Conservation (phyloP, 92 coral and sea anemone species). For the Chrysogorgia sp. region DNA sequence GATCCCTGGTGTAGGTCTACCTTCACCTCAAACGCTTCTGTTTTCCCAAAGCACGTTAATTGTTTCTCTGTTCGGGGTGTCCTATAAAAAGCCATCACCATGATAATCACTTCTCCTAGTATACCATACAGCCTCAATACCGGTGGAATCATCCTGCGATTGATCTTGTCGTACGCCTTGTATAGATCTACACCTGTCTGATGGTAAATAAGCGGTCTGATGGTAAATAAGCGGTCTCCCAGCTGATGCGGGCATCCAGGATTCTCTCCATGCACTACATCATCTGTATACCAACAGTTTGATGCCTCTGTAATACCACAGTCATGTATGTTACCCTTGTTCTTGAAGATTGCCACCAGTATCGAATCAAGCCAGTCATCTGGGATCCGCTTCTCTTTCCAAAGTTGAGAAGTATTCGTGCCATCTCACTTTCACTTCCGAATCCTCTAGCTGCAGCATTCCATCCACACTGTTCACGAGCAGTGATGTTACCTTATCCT, state of each 20-base stretch:
- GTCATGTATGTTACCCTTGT: conserved; percentile 4
- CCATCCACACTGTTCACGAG: neutral
- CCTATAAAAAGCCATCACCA: too few relatives aligned
- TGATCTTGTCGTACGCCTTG: conserved; percentile 28
- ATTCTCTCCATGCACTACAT: conserved; percentile 1
- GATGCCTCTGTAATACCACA: conserved; percentile 29
- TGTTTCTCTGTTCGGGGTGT: too few relatives aligned
- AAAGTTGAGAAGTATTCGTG: conserved; percentile 3
- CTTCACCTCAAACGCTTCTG: too few relatives aligned
- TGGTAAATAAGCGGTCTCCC: neutral
- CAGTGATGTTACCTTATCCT: neutral
- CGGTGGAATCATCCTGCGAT: conserved; percentile 1
- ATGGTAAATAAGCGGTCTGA: conserved; percentile 4
- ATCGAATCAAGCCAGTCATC: conserved; percentile 15
- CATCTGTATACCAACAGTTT: conserved; percentile 10
- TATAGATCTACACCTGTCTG: conserved; percentile 6
- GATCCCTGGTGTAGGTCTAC: too few relatives aligned
- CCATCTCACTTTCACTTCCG: conserved; percentile 3
- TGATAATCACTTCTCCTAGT: neutral
- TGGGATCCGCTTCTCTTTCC: conserved; percentile 5
- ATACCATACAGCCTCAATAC: neutral
- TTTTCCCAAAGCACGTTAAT: too few relatives aligned
- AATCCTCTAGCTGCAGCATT: neutral
- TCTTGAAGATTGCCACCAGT: conserved; percentile 4
- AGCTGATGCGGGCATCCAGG: neutral